phyloP scores from a whole-genome alignment of 2,888 invertebrate genomes.

The Adelphocoris suturalis region DNA sequence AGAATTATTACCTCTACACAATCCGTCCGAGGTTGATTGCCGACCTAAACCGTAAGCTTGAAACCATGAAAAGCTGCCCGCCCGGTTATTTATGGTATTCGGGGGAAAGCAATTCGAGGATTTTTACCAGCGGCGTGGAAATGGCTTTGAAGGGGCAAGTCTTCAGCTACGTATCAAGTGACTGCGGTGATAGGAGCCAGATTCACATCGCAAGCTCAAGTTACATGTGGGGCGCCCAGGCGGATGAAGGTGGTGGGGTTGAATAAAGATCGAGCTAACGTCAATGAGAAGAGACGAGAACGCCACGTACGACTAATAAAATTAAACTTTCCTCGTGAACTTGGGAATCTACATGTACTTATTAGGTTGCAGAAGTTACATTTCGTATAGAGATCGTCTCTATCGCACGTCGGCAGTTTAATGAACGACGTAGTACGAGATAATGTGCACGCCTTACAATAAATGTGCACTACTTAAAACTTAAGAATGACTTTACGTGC shows the following conservation, averaged over 20 bases:
- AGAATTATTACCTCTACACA: slow-evolving; percentile 45
- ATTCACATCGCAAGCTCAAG: not conserved
- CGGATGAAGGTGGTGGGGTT: not conserved
- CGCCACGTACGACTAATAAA: no score
- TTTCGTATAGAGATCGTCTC: no score
- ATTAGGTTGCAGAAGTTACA: no score
- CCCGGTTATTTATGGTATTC: slow-evolving; percentile 41
- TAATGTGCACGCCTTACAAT: no score
- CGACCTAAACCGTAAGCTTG: not conserved
- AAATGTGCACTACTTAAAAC: no score
- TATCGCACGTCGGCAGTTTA: no score
- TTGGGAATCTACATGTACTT: no score
- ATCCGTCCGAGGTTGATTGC: slow-evolving; percentile 42
- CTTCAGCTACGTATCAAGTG: slow-evolving; percentile 36
- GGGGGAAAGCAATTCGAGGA: not conserved
- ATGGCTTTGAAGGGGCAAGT: not conserved
- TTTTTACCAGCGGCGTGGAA: slow-evolving; percentile 36
- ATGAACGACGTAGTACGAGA: no score
- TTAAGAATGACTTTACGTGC: no score
- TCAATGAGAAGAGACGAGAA: not conserved
- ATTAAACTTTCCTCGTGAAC: no score
- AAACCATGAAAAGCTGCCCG: slow-evolving; percentile 34
- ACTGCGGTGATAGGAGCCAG: not conserved
- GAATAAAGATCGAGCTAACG: not conserved
- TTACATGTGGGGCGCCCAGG: slow-evolving; percentile 8